Conservation (phyloP, 2,888 invertebrate genomes). For the Pecten maximus region DNA sequence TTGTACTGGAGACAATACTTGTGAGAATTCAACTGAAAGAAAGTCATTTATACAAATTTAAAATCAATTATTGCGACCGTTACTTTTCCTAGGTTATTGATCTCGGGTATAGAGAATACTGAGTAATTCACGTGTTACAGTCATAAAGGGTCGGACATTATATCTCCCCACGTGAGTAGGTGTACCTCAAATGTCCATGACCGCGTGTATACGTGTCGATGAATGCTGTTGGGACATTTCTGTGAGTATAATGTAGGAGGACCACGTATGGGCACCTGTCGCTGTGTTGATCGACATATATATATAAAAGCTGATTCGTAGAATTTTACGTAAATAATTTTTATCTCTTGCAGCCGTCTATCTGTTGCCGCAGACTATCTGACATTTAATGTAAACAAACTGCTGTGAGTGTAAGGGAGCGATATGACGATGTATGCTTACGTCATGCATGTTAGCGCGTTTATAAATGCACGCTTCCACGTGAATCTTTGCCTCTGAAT, state of each 20-base stretch:
- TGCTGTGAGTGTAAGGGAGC: not conserved
- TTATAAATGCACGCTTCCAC: not conserved
- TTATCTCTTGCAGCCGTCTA: not conserved
- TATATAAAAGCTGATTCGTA: not conserved
- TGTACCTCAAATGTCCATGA: not conserved
- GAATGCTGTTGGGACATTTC: too few species aligned
- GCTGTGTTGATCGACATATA: not conserved
- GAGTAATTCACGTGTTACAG: not conserved
- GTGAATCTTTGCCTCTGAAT: not conserved
- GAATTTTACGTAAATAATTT: not conserved
- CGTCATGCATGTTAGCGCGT: not conserved
- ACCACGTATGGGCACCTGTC: not conserved
- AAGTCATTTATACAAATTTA: not conserved
- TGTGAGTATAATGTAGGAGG: too few species aligned
- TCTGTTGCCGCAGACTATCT: not conserved
- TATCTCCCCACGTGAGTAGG: not conserved
- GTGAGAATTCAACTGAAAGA: slow-evolving; percentile 5
- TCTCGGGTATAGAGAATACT: not conserved
- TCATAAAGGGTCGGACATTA: not conserved
- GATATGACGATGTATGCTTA: not conserved
- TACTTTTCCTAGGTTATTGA: not conserved
- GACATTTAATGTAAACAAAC: not conserved
- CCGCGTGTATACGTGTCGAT: not conserved
- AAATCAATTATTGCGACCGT: not conserved
- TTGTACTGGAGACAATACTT: not conserved